Conservation (phyloP, 2,113 vertebrate genomes). For the Anolis sagrei region DNA sequence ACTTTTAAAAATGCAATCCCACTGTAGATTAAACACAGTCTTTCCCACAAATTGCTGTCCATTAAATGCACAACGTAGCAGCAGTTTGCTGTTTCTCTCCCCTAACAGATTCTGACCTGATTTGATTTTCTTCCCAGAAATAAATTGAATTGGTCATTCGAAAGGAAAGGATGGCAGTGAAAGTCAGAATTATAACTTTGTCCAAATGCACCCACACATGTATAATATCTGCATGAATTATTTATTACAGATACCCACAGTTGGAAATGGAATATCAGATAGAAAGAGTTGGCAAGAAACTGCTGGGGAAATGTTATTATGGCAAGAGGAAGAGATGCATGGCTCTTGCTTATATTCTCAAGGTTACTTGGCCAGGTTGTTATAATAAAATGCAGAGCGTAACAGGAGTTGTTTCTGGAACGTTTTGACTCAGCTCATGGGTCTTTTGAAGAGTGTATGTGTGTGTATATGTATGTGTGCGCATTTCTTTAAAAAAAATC, state of each 20-base stretch:
- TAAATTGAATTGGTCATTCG: not conserved
- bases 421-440: not conserved
- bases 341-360: not conserved
- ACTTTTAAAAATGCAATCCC: not conserved
- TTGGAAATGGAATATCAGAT: not conserved
- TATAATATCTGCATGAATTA: not conserved
- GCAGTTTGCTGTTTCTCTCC: not conserved
- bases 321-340: not conserved
- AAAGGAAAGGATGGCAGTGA: not conserved
- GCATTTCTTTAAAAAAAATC: not conserved
- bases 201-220: not conserved
- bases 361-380: not conserved
- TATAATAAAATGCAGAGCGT: not conserved
- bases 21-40: constrained; percentile 1
- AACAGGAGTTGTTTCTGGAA: not conserved
- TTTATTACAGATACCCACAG: not conserved
- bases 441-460: not conserved
- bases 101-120: not conserved
- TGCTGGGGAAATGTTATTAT: not conserved
- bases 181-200: not conserved
- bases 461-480: too few species aligned
- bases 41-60: not conserved
- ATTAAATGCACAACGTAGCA: not conserved
- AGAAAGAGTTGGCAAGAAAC: not conserved
- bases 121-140: not conserved